These are phyloP conservation scores for Scaptomyza reducta DNA, from an alignment of 2,888 invertebrate species.

Conservation along the genomic window DNA sequence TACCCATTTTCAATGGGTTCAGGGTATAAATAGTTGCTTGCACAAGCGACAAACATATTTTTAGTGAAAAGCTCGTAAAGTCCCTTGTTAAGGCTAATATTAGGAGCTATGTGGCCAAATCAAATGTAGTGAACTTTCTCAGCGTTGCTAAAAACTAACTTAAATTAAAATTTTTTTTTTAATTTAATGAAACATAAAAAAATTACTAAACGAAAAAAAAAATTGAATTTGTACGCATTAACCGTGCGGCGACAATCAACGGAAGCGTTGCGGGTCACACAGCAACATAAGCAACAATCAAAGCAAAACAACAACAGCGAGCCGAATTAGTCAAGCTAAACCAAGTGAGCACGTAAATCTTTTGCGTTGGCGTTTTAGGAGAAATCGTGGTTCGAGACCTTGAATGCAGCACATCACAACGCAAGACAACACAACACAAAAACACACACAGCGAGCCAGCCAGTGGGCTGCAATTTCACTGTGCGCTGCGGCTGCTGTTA, in stretches of 20 bases:
- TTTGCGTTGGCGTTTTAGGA: conserved; percentile 50
- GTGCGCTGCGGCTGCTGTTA: conserved; percentile 56
- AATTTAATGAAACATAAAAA: conserved; percentile 54
- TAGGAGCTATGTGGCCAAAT: conserved; percentile 6
- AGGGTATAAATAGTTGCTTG: conserved; percentile 61
- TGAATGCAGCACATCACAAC: conserved; percentile 49
- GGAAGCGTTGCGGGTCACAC: conserved; percentile 77
- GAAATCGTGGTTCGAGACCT: conserved; percentile 79
- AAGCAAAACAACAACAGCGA: conserved; percentile 23
- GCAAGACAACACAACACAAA: conserved; percentile 15
- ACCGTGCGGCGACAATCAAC: conserved; percentile 67
- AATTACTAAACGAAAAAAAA: conserved; percentile 36
- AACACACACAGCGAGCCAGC: background rate
- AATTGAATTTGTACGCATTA: conserved; percentile 66
- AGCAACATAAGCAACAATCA: conserved; percentile 15
- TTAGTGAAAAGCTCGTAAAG: conserved; percentile 33
- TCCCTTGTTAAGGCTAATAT: conserved; percentile 14
- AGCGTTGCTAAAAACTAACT: conserved; percentile 45
- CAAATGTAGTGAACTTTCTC: conserved; percentile 62
- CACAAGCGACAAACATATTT: conserved; percentile 53
- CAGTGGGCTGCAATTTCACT: conserved; percentile 65
- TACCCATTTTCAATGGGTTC: no score
- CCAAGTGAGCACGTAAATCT: conserved; percentile 71
- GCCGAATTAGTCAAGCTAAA: conserved; percentile 70
- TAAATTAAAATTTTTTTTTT: conserved; percentile 34